phyloP scores from a whole-genome alignment of 2,888 invertebrate genomes.

The Parthenolecanium corni region DNA sequence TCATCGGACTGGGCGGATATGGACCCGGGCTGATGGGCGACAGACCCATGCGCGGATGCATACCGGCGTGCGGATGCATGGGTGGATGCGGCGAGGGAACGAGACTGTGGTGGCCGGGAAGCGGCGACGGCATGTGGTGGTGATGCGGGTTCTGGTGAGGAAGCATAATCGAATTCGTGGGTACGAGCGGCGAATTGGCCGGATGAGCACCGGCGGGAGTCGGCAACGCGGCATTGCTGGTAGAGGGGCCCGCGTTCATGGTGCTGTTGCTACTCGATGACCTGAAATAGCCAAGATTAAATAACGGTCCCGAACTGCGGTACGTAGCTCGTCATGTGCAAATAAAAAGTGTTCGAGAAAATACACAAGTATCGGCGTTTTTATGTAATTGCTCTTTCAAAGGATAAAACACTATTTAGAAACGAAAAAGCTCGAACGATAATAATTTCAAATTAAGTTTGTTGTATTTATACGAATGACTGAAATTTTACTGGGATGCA shows the following conservation, averaged over 20 bases:
- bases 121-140: constrained; percentile 20
- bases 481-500: too few species aligned
- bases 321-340: too few species aligned
- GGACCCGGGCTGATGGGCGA: constrained; percentile 30
- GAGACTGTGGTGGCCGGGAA: constrained; percentile 1
- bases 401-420: too few species aligned
- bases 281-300: not conserved
- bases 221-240: not conserved
- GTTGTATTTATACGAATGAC: too few species aligned
- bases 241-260: constrained; percentile 5
- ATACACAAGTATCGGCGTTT: too few species aligned
- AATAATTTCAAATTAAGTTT: too few species aligned
- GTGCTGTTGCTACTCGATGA: constrained; percentile 11
- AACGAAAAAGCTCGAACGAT: too few species aligned
- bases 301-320: too few species aligned
- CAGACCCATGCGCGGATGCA: constrained; percentile 23
- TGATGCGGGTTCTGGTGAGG: constrained; percentile 24
- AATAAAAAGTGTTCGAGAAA: too few species aligned
- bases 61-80: constrained; percentile 5
- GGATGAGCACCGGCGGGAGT: not conserved
- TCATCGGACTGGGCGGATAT: constrained; percentile 36
- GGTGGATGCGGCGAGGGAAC: constrained; percentile 12
- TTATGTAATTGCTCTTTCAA: too few species aligned
- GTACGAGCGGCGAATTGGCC: constrained; percentile 9
- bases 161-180: constrained; percentile 16